Base-by-base conservation (phyloP, 2,113 vertebrate species). In the Corythoichthys haematopterus region DNA sequence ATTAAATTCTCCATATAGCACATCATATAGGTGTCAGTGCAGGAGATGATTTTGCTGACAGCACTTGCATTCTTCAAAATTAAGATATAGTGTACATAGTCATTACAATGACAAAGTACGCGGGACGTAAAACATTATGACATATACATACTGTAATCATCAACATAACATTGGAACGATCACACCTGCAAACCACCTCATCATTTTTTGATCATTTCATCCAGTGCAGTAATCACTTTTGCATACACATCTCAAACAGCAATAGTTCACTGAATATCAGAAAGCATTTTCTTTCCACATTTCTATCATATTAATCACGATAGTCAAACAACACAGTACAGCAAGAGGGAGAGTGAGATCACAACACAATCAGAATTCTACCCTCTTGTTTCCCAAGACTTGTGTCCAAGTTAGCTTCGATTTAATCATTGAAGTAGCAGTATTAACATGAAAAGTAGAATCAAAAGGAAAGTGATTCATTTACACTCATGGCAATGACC, bases 181-280 rank as follows among this genome's bases (percentile, higher is more conserved):
- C 47, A 59, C 46, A 45, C 40, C 36, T 57, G 7, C 33, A 35
- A 15, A 1, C 64, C 35, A 65, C 40, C 13, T 57, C 28, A 33
- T 65, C 38, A 66, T 64, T 45, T 69, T 72, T n/a, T 60, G 51
- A 51, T 33, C 38, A 60, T 60, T 69, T 45, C 20, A 56, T 73
- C 50, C n/a, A 14, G 50, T 71, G 70, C 45, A 71, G 53, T 56
- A 74, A 69, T 70, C 62, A 85, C 70, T 70, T 72, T 61, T 53
- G 35, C 58, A 74, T 60, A 76, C 14, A 80, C 74, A 71, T 51
- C 79, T 64, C 58, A 78, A 72, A 78, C 45, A 65, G 65, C 43
- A 48, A 66, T 63, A 72, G 70, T 68, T 76, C 78, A 86, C 68
- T 66, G 72, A 80, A 65, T 43, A 75, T 65, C 78, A 85, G 60